A percentile compares a stretch with the other conserved stretches of the same genome.
Evolutionary conservation across 2,888 invertebrate species (phyloP).

Genomic region (Noctua fimbriata): DNA sequence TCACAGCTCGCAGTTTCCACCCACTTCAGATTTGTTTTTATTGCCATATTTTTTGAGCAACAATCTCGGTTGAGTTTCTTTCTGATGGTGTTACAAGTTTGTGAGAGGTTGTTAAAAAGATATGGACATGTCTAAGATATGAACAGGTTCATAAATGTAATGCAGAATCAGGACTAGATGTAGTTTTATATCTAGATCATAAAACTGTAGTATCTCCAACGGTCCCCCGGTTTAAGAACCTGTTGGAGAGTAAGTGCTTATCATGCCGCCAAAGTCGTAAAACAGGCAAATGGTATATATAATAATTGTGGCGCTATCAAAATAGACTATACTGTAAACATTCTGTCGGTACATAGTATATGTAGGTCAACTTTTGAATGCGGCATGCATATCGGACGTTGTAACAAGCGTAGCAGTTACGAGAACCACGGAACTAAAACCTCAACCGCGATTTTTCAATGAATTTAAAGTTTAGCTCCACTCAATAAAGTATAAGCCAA

Average conservation of each 20-base stretch:
- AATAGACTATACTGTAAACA: background rate
- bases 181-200: slow-evolving; percentile 36
- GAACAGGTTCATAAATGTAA: slow-evolving; percentile 20
- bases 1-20: slow-evolving; percentile 66
- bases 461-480: slow-evolving; percentile 44
- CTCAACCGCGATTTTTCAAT: slow-evolving; percentile 45
- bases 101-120: slow-evolving; percentile 28
- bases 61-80: slow-evolving; percentile 38
- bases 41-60: slow-evolving; percentile 60
- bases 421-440: background rate
- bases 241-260: slow-evolving; percentile 34
- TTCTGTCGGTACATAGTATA: background rate
- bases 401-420: slow-evolving; percentile 16
- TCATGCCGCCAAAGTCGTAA: slow-evolving; percentile 12
- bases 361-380: slow-evolving; percentile 14
- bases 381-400: background rate
- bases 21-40: slow-evolving; percentile 68
- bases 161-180: slow-evolving; percentile 11
- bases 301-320: slow-evolving; percentile 14
- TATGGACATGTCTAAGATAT: slow-evolving; percentile 19
- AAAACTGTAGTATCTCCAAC: slow-evolving; percentile 32
- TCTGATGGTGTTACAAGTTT: slow-evolving; percentile 43
- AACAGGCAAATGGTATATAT: slow-evolving; percentile 18
- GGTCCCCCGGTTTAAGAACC: slow-evolving; percentile 8
- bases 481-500: slow-evolving; percentile 55